phyloP scores from a whole-genome alignment of 2,888 invertebrate species.

The Lypha dubia region DNA sequence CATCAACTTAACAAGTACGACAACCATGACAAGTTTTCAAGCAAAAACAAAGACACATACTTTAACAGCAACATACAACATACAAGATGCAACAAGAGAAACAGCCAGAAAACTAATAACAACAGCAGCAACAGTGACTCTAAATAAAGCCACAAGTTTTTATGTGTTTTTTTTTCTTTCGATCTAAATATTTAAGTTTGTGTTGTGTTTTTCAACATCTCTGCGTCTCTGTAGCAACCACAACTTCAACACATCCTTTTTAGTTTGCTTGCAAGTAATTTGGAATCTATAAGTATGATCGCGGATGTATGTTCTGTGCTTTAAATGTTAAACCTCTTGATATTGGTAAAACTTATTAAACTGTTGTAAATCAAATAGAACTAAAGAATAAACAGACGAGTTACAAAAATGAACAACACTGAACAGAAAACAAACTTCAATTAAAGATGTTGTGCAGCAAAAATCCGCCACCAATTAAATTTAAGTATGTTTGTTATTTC shows the following conservation, averaged over 20 bases:
- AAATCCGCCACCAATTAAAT: no score
- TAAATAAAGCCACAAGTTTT: conserved; percentile 66
- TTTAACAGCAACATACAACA: conserved; percentile 31
- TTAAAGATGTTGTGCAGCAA: no score
- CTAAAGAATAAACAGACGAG: conserved; percentile 37
- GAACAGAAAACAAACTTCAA: background rate
- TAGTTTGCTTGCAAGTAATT: background rate
- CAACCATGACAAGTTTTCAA: conserved; percentile 69
- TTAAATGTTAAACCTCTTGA: conserved; percentile 66
- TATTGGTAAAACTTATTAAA: conserved; percentile 71
- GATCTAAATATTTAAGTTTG: conserved; percentile 57
- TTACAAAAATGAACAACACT: conserved; percentile 48
- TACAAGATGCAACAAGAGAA: conserved; percentile 35
- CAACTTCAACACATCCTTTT: conserved; percentile 49
- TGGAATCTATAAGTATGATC: background rate
- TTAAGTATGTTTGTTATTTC: no score
- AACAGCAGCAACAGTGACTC: conserved; percentile 25
- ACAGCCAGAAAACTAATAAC: conserved; percentile 49
- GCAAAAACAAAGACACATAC: conserved; percentile 42
- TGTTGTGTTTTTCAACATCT: background rate
- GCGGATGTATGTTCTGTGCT: background rate
- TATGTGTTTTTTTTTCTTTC: conserved; percentile 52
- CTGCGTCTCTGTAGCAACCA: conserved; percentile 2
- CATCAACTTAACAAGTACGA: conserved; percentile 70
- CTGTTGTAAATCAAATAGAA: conserved; percentile 70